phyloP scores from a whole-genome alignment of 2,113 vertebrate species.

The Acrocephalus kingi region DNA sequence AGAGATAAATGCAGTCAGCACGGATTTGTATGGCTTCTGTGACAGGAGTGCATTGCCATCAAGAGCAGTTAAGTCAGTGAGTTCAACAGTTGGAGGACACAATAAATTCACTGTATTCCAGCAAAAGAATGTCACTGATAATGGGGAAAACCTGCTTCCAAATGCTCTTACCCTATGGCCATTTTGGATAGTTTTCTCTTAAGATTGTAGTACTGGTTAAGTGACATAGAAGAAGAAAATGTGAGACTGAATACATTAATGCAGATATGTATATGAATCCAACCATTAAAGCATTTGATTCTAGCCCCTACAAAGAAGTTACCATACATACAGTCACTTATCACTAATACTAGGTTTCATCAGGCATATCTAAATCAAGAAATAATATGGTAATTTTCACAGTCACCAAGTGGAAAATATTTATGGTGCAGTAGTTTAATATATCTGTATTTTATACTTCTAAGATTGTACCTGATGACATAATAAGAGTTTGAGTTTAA shows the following conservation, averaged over 20 bases:
- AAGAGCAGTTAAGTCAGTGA: background rate
- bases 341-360: conserved; percentile 50
- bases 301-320: conserved; percentile 14
- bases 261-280: background rate
- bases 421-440: conserved; percentile 61
- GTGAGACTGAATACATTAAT: background rate
- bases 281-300: background rate
- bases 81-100: background rate
- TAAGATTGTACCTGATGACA: conserved; percentile 59
- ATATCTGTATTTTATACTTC: conserved; percentile 72
- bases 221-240: background rate
- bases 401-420: conserved; percentile 72
- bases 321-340: conserved; percentile 25
- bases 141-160: background rate
- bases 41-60: background rate
- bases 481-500: conserved; percentile 70
- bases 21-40: background rate
- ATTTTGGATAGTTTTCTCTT: background rate
- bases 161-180: background rate
- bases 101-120: background rate
- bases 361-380: conserved; percentile 62
- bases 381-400: conserved; percentile 71
- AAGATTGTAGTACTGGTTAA: background rate
- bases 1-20: background rate
- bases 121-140: background rate